Percentiles rank a stretch among this genome's conserved stretches.
Conservation (phyloP, 2,113 vertebrate genomes). For the Anoura caudifer region DNA sequence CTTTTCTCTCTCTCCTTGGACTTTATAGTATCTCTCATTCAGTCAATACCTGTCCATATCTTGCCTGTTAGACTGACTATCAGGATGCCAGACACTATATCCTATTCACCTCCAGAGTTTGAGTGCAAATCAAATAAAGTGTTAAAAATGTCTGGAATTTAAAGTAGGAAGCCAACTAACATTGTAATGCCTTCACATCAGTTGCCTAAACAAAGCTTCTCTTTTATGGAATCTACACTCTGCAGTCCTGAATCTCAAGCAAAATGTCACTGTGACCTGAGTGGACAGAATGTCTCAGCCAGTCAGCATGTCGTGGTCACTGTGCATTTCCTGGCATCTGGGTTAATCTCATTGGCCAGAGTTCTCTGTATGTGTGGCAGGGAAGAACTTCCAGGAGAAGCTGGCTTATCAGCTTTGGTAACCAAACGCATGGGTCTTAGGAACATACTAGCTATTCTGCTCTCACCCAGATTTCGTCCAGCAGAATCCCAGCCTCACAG, state of each 20-base stretch:
- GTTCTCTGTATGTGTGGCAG: not conserved
- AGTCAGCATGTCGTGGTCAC: not conserved
- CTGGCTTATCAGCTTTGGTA: not conserved
- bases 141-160: not conserved
- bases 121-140: not conserved
- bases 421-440: not conserved
- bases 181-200: not conserved
- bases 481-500: not conserved
- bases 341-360: not conserved
- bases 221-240: not conserved
- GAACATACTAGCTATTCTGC: not conserved
- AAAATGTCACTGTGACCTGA: not conserved
- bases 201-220: not conserved
- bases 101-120: not conserved
- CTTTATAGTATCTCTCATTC: not conserved
- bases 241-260: not conserved
- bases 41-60: not conserved
- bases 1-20: not conserved
- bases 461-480: not conserved
- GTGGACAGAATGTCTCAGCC: not conserved
- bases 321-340: not conserved
- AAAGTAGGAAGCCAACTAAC: not conserved
- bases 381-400: not conserved
- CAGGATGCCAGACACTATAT: not conserved
- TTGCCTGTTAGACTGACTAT: not conserved